Evolutionary conservation across 2,113 vertebrate species (phyloP), one percentile per base, ranked within the genome.

Genomic region (Paralichthys olivaceus): DNA sequence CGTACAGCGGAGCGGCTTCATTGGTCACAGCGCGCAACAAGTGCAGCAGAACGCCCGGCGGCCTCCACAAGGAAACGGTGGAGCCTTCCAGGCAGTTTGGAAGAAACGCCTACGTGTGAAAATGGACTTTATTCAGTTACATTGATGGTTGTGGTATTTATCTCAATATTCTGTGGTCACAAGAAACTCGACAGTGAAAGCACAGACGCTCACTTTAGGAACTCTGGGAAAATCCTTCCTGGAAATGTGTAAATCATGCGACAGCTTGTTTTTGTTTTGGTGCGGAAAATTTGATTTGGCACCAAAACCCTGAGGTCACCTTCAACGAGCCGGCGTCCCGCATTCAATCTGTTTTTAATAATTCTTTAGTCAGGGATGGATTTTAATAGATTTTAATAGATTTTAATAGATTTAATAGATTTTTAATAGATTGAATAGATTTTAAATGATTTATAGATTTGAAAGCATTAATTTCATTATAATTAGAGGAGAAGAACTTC

Each of bases 1-100:
- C 93, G 0, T 96, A 97, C 68, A 95, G 92, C 0, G 94, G 95
- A 61, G 87, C 94, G 25, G 84, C 93, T 0, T 95, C 96, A 2
- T 90, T 95, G 63, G 87, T 89, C 58, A 94, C 94, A 29, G 81
- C 94, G 40, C 92, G 81, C 72, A 90, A 92, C 71, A 96, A 95
- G 83, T 93, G 84, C 4, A 86, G 79, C n/a, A 92, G 81, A 34
- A 34, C 32, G 14, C 43, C 37, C 9, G n/a, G 92, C 69, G 71
- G 57, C 72, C 75, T 70, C 25, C 79, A 72, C 14, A 91, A 83
- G 67, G 86, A 88, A 28, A 17, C 74, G 1, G 45, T 60, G 20
- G 83, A 81, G 23, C 72, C 83, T 1, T 34, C 79, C 5, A 91
- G 83, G 49, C 88, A 90, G 74, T 94, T 95, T 81, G 93, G 91